Percentiles rank a stretch among this genome's conserved stretches.
These are phyloP conservation scores for Polylopha cassiicola DNA, from an alignment of 2,888 invertebrate genomes.

Conservation along the genomic window DNA sequence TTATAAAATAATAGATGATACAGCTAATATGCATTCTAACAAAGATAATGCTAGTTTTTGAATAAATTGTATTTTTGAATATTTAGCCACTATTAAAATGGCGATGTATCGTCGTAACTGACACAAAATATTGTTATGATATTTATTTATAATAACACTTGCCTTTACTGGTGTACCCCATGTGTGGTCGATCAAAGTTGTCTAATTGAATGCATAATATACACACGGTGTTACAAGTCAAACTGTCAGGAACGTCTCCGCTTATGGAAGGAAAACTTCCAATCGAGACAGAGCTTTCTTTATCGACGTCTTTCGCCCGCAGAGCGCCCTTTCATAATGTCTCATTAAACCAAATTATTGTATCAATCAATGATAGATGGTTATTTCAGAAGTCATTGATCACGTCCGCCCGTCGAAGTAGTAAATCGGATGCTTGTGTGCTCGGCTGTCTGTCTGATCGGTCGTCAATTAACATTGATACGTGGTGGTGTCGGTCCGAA, in stretches of 20 bases:
- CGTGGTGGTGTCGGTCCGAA: conserved; percentile 35
- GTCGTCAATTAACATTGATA: conserved; percentile 53
- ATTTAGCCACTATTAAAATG: too few relatives aligned
- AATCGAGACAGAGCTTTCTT: conserved; percentile 42
- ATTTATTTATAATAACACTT: too few relatives aligned
- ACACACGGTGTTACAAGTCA: conserved; percentile 41
- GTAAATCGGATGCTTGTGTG: conserved; percentile 24
- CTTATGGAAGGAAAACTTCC: conserved; percentile 26
- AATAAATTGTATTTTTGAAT: too few relatives aligned
- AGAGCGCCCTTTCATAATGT: conserved; percentile 49
- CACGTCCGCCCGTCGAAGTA: conserved; percentile 30
- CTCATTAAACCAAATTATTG: conserved; percentile 55
- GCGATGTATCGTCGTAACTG: too few relatives aligned
- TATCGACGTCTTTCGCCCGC: conserved; percentile 52
- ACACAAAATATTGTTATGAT: too few relatives aligned
- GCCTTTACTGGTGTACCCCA: too few relatives aligned
- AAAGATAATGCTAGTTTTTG: too few relatives aligned
- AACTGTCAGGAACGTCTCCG: conserved; percentile 46
- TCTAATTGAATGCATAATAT: too few relatives aligned
- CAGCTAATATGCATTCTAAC: conserved; percentile 24
- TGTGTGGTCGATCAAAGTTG: too few relatives aligned
- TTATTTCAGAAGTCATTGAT: conserved; percentile 37
- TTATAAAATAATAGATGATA: conserved; percentile 11
- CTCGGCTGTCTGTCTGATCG: conserved; percentile 39
- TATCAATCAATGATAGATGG: conserved; percentile 34